Conservation (phyloP, 2,113 vertebrate genomes). For the Nycticebus coucang region DNA sequence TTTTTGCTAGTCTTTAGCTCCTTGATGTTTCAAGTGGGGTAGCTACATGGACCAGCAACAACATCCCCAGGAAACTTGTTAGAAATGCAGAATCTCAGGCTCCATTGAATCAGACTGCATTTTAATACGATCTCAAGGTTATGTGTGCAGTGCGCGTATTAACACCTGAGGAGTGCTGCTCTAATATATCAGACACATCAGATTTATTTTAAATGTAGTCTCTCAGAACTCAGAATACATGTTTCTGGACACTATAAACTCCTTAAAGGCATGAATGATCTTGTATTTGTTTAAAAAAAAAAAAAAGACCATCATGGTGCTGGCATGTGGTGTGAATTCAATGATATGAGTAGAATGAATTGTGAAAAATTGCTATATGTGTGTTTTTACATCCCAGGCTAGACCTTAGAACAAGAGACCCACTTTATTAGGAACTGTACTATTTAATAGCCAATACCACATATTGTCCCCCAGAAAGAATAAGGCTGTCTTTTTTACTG, state of each 20-base stretch:
- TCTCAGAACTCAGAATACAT: neutral
- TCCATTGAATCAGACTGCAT: neutral
- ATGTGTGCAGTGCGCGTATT: neutral
- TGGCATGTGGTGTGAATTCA: neutral
- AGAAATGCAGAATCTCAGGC: neutral
- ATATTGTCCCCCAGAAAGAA: neutral
- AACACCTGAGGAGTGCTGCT: neutral
- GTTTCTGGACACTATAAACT: constrained; percentile 15
- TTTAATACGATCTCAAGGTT: neutral
- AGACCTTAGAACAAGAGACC: neutral
- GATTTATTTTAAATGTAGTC: neutral
- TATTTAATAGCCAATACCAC: neutral
- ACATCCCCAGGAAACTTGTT: neutral
- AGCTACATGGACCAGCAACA: neutral
- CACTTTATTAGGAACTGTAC: constrained; percentile 8
- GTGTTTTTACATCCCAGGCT: neutral
- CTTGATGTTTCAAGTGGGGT: neutral
- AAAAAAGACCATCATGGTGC: neutral
- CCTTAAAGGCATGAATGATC: neutral
- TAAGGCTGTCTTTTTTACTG: constrained; percentile 30
- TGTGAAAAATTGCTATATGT: neutral
- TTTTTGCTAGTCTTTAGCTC: neutral
- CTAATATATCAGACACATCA: neutral
- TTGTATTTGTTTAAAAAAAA: neutral
- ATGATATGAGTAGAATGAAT: neutral